These are phyloP conservation scores for Dascillus cervinus DNA, from an alignment of 2,888 invertebrate species.

Conservation along the genomic window DNA sequence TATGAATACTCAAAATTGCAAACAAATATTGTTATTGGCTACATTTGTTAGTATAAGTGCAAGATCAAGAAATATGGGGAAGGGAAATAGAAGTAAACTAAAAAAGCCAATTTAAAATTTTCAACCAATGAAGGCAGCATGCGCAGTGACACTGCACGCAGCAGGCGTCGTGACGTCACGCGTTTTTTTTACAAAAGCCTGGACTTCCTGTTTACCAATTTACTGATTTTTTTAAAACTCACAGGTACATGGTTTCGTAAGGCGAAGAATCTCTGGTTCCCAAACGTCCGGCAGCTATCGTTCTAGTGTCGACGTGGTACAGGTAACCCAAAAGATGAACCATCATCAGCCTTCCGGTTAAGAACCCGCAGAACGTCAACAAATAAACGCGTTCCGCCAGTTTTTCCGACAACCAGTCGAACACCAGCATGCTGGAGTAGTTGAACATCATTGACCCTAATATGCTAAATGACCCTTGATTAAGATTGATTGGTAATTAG, in stretches of 20 bases:
- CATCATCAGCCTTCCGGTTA: constrained; percentile 33
- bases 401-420: constrained; percentile 24
- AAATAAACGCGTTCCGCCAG: constrained; percentile 19
- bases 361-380: constrained; percentile 27
- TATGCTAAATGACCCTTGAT: constrained; percentile 22
- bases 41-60: too few relatives aligned
- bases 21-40: too few relatives aligned
- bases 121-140: too few relatives aligned
- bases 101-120: too few relatives aligned
- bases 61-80: too few relatives aligned
- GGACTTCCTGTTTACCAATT: too few relatives aligned
- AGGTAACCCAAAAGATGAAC: constrained; percentile 33
- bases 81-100: too few relatives aligned
- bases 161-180: too few relatives aligned
- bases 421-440: constrained; percentile 30
- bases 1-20: too few relatives aligned
- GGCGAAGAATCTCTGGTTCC: constrained; percentile 14
- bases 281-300: constrained; percentile 17
- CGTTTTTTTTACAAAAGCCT: too few relatives aligned
- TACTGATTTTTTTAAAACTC: not conserved
- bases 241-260: constrained; percentile 27
- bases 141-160: too few relatives aligned
- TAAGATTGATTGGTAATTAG: too few relatives aligned
- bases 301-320: constrained; percentile 35
- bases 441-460: constrained; percentile 36